Evolutionary conservation across 2,888 invertebrate species (phyloP), one percentile per base, ranked within the genome.

Genomic region (Dolichomitus sp.): DNA sequence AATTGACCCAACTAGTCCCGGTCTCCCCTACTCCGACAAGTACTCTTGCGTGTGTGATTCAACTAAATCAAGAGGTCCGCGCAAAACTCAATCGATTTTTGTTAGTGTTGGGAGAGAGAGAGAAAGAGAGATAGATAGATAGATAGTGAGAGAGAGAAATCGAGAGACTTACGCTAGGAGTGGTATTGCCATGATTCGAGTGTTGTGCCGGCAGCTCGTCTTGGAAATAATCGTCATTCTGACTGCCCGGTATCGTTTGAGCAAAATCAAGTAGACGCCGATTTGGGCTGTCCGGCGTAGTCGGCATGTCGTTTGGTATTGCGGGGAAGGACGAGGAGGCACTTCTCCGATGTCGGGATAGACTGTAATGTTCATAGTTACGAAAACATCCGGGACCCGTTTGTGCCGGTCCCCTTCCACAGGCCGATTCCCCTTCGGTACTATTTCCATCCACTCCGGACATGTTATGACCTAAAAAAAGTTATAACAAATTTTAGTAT

Each of bases 391-490:
- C 97, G 85, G 96, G 96, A 86, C 95, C 96, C 87, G 96, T 96
- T 91, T 97, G 97, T 87, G 96, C 96, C 84, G 95, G 95, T 93
- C 97, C 97, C 76, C 95, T 95, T 84, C 94, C 94, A 81, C 94
- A 94, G 72, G 94, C 94, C 81, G 95, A 95, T 88, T 96, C 96
- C 89, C 96, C 96, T 91, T 97, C 97, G 91, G 97, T 95, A 94
- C 97, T 98, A 95, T 97, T 97, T 91, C 97, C 97, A 94, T 98
- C 98, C 93, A 96, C 97, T 95, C 97, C 97, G 94, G 98, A 97
- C 96, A 97, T 95, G 96, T 98, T 97, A 96, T 98, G 98, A 96
- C 98, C 98, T 97, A 96, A 75, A 52, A 42, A 75, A 40, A 5
- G 30, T 17, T 27, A 45, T 42, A 48, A 48, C 2, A 33, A 19